Conservation (phyloP, 2,888 invertebrate genomes). For the Pimpla rufipes region DNA sequence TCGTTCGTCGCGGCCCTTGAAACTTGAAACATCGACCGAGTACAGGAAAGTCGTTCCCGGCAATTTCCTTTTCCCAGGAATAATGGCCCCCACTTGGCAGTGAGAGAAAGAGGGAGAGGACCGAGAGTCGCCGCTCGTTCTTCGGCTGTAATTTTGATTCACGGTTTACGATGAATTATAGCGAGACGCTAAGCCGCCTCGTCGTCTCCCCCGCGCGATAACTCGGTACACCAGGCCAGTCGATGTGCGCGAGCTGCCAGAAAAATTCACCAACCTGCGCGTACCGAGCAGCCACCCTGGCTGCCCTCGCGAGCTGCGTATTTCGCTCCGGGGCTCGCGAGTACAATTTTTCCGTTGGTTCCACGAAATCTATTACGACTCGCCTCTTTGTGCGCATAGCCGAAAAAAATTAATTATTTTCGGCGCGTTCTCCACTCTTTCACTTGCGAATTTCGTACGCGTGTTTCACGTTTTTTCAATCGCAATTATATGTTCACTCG, state of each 20-base stretch:
- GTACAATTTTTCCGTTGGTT: background rate
- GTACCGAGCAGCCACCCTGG: too few species aligned
- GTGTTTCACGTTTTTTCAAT: too few species aligned
- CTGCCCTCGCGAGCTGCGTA: too few species aligned
- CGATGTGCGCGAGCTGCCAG: background rate
- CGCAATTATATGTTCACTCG: too few species aligned
- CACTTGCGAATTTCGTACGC: background rate
- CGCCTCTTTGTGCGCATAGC: background rate
- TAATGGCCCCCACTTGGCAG: slow-evolving; percentile 72
- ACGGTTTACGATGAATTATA: slow-evolving; percentile 70
- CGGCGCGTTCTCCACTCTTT: background rate
- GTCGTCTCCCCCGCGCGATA: slow-evolving; percentile 56
- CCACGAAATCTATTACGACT: slow-evolving; percentile 3
- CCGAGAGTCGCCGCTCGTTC: slow-evolving; percentile 42
- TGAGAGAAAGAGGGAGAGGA: slow-evolving; percentile 13
- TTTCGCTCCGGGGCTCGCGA: background rate
- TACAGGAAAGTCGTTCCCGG: slow-evolving; percentile 57
- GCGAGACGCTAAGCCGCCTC: slow-evolving; percentile 64
- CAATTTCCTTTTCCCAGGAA: slow-evolving; percentile 65
- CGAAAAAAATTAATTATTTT: slow-evolving; percentile 25
- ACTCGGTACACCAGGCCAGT: slow-evolving; percentile 22
- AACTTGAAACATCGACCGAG: slow-evolving; percentile 51
- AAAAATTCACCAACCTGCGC: slow-evolving; percentile 9
- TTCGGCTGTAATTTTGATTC: slow-evolving; percentile 72
- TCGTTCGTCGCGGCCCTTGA: slow-evolving; percentile 38